These are phyloP conservation scores for Melanotaenia pygmaea DNA, from an alignment of 2,797 vertebrate genomes.

Conservation along the genomic window DNA sequence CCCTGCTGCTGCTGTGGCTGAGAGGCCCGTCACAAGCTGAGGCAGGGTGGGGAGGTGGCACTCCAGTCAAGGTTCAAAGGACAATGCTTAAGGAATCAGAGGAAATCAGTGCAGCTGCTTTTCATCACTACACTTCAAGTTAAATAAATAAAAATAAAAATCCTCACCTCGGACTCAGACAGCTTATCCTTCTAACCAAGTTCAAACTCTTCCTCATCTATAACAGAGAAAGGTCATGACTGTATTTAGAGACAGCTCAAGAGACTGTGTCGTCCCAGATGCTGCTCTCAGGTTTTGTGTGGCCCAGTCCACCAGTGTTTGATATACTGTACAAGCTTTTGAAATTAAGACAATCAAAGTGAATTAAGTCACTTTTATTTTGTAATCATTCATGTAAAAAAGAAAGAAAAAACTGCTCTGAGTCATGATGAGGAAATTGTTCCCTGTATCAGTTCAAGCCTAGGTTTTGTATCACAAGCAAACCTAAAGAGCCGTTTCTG, in stretches of 20 bases:
- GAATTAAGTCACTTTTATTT: background rate
- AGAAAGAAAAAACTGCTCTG: background rate
- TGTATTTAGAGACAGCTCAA: constrained; percentile 56
- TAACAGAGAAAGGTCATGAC: constrained; percentile 52
- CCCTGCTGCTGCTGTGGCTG: constrained; percentile 38
- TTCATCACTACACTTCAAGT: constrained; percentile 62
- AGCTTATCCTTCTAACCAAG: constrained; percentile 30
- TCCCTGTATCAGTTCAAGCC: background rate
- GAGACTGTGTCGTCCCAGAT: constrained; percentile 37
- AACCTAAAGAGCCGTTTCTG: background rate
- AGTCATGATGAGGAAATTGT: background rate
- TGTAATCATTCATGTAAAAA: background rate
- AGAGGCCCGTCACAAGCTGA: constrained; percentile 49
- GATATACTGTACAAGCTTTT: background rate
- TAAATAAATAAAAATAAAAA: constrained; percentile 25
- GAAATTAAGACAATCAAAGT: background rate
- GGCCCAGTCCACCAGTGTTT: constrained; percentile 27
- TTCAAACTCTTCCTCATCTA: constrained; percentile 26
- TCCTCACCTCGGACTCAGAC: constrained; percentile 35
- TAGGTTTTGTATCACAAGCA: constrained; percentile 6
- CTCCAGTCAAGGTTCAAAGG: constrained; percentile 62
- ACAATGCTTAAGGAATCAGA: constrained; percentile 56
- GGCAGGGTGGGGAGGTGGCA: background rate
- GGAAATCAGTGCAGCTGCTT: constrained; percentile 65
- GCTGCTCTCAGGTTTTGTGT: constrained; percentile 38